Base-by-base conservation (phyloP, 2,113 vertebrate species). In the Leucosticte australis region DNA sequence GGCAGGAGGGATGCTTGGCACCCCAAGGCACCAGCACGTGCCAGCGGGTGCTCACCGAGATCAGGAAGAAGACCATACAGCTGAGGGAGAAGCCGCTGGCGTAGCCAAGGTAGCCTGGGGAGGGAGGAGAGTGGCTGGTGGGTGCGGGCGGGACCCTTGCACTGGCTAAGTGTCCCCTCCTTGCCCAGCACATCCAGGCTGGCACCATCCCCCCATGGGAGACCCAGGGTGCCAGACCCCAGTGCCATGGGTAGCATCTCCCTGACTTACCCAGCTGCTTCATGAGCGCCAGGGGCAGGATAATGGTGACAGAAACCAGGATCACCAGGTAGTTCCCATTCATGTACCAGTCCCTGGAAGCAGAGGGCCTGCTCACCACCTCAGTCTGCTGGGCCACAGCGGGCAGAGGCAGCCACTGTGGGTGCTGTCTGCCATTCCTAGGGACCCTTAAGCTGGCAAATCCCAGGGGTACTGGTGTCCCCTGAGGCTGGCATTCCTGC, bases 251-350 rank as follows among this genome's bases (percentile, higher is more conserved):
- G 7, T 17, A 10, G 18, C 63, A 39, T 23, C 33, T 47, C 23
- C 46, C 37, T 6, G 4, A 95, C 99, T 98, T 97, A 99, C 99
- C 99, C 4, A 99, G 98, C 95, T 99, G 99, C 93, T 99, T 99
- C 99, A 99, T 99, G 84, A 99, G 91, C 33, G 99, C 98, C 96
- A 99, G 96, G 7, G 99, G 99, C 82, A 99, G 98, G 94, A 99
- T 99, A 92, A 99, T 3, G 33, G 86, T 93, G 93, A 98, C 5
- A 3, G 99, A 98, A 73, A 99, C 99, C 94, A 99, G 96, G 95
- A 99, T 98, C 91, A 99, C 99, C 97, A 99, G 97, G 95, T 99
- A 99, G 97, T 99, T 99, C 65, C 99, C 99, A 10, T 99, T 99
- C 97, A 99, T 64, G 96, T 99, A 99, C 99, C 99, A 99, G 94